Evolutionary conservation across 2,113 vertebrate genomes (phyloP), one percentile per base, ranked within the genome.

Genomic region (Origma solitaria): DNA sequence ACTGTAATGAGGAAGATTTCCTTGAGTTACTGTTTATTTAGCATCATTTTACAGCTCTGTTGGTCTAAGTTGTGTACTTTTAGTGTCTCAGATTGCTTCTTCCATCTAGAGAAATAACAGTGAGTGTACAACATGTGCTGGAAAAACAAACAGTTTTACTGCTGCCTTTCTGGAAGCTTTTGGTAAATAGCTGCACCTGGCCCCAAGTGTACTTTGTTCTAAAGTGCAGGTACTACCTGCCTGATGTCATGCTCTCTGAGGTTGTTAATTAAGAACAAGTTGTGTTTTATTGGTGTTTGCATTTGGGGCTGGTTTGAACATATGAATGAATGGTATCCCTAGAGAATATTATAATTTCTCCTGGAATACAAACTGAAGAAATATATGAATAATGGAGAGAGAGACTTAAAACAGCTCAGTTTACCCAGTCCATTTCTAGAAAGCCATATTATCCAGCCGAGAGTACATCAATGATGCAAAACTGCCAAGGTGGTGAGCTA

Each of bases 141-240:
- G 93, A 94, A 95, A 96, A 96, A 65, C 77, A 92, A 96, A 94
- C 86, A 87, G 12, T 20, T 84, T 82, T 91, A 89, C 57, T 62
- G 66, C 58, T 88, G 78, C 5, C 58, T 91, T 90, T 94, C 82
- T 88, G 51, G 54, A 70, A 70, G 82, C 82, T 95, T 89, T 88
- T 81, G 38, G 76, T 93, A 94, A 94, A 93, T n/a, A 95, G 38
- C 22, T 88, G 82, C 84, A 86, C 40, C 85, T 90, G 62, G 51
- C 56, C 85, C 66, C 54, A 70, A 64, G 51, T 56, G 77, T 27
- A 86, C 62, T 90, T 91, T 95, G 62, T 58, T 88, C 79, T 30
- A 8, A 69, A 92, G 79, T 15, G 68, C 33, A 53, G 62, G 35
- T n/a, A 40, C 71, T n/a, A 68, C 82, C 82, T 94, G 79, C 79